A percentile compares a stretch with the other conserved stretches of the same genome.
phyloP scores from a whole-genome alignment of 2,113 vertebrate genomes.

The Turdus rufiventris region DNA sequence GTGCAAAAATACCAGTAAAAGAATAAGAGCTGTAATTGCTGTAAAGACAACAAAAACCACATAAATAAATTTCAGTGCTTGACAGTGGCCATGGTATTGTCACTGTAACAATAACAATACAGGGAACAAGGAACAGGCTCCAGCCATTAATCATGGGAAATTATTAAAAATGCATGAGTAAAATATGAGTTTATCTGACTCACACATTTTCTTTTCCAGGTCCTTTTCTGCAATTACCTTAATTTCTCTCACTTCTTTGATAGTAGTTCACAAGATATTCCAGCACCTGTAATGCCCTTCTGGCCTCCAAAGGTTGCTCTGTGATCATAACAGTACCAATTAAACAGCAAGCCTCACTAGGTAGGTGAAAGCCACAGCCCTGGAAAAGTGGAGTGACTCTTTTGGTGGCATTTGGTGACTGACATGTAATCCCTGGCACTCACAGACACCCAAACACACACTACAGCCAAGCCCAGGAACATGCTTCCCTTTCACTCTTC shows the following conservation, averaged over 20 bases:
- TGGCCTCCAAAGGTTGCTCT: neutral
- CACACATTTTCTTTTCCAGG: neutral
- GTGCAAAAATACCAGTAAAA: neutral
- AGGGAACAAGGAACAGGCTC: neutral
- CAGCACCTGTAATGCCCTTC: neutral
- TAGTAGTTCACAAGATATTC: neutral
- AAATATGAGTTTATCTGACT: neutral
- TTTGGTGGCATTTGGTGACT: neutral
- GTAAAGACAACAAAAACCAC: neutral
- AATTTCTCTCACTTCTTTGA: neutral
- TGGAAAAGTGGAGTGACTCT: neutral
- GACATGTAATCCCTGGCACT: neutral
- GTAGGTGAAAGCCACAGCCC: neutral
- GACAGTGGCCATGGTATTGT: neutral
- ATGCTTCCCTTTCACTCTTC: neutral
- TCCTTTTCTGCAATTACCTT: neutral
- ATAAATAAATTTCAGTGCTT: neutral
- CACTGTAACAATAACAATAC: neutral
- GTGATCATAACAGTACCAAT: neutral
- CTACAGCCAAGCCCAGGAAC: neutral
- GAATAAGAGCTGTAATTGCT: neutral
- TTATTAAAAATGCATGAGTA: neutral
- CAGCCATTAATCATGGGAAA: neutral
- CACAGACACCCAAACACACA: accelerated
- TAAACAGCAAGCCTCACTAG: neutral